Evolutionary conservation across 2,113 vertebrate species (phyloP).

Genomic region (Furnarius figulus): DNA sequence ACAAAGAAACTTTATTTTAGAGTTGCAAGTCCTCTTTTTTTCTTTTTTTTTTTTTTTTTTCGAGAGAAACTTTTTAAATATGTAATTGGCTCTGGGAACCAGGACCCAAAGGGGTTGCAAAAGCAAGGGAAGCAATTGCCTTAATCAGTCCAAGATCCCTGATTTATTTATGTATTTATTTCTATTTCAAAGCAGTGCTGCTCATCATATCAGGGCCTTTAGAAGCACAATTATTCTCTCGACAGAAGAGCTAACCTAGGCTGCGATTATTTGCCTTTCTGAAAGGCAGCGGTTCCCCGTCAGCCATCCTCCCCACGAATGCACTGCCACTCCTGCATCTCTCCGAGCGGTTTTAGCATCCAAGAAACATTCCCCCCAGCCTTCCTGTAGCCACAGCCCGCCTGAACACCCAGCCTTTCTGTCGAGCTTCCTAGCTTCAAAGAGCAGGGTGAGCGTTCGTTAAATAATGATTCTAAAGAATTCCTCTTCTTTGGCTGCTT

Average conservation of each 20-base stretch:
- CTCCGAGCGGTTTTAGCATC: slow-evolving; percentile 25
- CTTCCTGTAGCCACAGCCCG: background rate
- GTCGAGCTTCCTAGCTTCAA: slow-evolving; percentile 46
- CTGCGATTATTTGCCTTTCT: slow-evolving; percentile 65
- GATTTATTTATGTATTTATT: slow-evolving; percentile 75
- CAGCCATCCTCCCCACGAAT: background rate
- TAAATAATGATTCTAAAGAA: slow-evolving; percentile 18
- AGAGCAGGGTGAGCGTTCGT: background rate
- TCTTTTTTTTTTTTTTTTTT: background rate
- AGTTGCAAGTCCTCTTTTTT: slow-evolving; percentile 45
- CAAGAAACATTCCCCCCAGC: slow-evolving; percentile 26
- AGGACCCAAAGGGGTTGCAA: slow-evolving; percentile 61
- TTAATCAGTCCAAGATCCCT: slow-evolving; percentile 66
- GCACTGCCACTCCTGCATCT: background rate
- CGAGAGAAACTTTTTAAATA: slow-evolving; percentile 64
- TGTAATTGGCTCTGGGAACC: slow-evolving; percentile 72
- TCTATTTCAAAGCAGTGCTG: slow-evolving; percentile 62
- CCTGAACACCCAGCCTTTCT: background rate
- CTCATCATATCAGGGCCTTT: slow-evolving; percentile 64
- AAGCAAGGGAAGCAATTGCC: slow-evolving; percentile 65
- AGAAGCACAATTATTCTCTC: slow-evolving; percentile 69
- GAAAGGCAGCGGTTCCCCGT: slow-evolving; percentile 10
- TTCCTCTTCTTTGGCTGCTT: background rate
- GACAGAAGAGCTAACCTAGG: slow-evolving; percentile 58
- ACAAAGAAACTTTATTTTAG: slow-evolving; percentile 71